These are phyloP conservation scores for Pollenia amentaria DNA, from an alignment of 2,888 invertebrate species.

Conservation along the genomic window DNA sequence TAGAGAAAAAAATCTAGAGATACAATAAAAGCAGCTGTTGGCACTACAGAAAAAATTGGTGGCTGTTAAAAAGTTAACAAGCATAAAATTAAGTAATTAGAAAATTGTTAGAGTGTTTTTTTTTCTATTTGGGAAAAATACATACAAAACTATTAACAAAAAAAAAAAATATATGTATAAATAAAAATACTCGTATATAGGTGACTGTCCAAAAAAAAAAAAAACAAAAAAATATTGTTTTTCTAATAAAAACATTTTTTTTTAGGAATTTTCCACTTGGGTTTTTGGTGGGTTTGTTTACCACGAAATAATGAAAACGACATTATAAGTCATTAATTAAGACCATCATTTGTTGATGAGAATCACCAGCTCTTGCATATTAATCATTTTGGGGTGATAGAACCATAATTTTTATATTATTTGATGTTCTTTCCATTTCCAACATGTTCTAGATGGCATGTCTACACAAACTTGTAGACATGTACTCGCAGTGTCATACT, in stretches of 20 bases:
- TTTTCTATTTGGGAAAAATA: slow-evolving; percentile 28
- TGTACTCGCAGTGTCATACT: slow-evolving; percentile 24
- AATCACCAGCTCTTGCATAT: slow-evolving; percentile 73
- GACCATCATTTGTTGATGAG: slow-evolving; percentile 73
- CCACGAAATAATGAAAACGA: slow-evolving; percentile 58
- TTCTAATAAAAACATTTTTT: slow-evolving; percentile 41
- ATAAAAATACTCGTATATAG: background rate
- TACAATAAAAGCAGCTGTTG: slow-evolving; percentile 57
- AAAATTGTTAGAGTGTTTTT: slow-evolving; percentile 71
- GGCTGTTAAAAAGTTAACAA: slow-evolving; percentile 72
- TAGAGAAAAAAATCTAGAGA: background rate
- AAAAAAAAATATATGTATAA: background rate
- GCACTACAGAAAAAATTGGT: slow-evolving; percentile 9
- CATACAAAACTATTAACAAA: background rate
- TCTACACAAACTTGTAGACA: slow-evolving; percentile 17
- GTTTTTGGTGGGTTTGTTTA: slow-evolving; percentile 37
- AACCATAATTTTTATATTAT: slow-evolving; percentile 24
- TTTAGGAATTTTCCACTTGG: slow-evolving; percentile 34
- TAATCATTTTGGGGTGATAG: slow-evolving; percentile 64
- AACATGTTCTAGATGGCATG: slow-evolving; percentile 54
- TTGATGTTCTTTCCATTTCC: slow-evolving; percentile 11
- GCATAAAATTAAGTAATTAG: slow-evolving; percentile 77
- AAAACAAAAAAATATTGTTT: background rate
- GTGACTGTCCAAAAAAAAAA: slow-evolving; percentile 33
- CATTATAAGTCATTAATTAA: slow-evolving; percentile 72